A percentile compares a stretch with the other conserved stretches of the same genome.
These are phyloP conservation scores for Phocoena phocoena DNA, from an alignment of 2,113 vertebrate species.

Conservation along the genomic window DNA sequence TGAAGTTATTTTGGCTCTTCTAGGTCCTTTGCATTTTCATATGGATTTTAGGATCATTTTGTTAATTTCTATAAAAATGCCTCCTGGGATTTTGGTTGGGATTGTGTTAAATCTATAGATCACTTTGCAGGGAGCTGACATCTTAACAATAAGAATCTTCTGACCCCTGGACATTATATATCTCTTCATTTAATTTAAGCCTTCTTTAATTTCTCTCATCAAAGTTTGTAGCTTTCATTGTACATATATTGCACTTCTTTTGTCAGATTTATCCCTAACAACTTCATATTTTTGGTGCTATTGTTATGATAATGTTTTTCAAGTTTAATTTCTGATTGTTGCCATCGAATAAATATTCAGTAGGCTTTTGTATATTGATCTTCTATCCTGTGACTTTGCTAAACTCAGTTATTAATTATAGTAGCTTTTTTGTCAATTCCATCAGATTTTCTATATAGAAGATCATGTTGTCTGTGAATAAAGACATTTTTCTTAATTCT, in stretches of 20 bases:
- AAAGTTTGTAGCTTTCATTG: neutral
- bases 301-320: neutral
- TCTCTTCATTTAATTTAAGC: slow-evolving; percentile 4
- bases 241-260: neutral
- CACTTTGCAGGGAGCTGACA: neutral
- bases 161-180: neutral
- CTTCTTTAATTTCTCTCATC: neutral
- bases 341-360: neutral
- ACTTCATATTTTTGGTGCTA: neutral
- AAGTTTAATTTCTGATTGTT: neutral
- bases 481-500: neutral
- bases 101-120: neutral
- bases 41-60: neutral
- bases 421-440: neutral
- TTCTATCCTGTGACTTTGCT: neutral
- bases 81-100: neutral
- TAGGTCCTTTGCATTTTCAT: neutral
- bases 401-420: neutral
- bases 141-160: neutral
- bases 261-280: neutral
- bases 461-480: neutral
- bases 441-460: neutral
- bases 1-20: neutral
- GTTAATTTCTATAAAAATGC: neutral
- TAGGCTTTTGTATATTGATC: neutral